phyloP scores from a whole-genome alignment of 2,113 vertebrate species.

The Opisthocomus hoazin region DNA sequence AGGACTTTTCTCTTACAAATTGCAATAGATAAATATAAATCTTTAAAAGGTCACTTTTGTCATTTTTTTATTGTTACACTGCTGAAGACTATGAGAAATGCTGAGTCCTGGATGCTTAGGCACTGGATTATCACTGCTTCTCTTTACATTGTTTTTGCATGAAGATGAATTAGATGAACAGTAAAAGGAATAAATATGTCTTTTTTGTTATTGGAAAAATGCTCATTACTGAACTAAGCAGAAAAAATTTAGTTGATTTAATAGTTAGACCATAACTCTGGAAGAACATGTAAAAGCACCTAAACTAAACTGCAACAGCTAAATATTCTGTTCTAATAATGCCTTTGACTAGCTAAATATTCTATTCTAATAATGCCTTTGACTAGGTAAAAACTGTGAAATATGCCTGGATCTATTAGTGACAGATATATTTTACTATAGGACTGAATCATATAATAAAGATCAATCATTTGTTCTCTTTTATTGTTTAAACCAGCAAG shows the following conservation, averaged over 20 bases:
- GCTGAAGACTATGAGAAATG: not conserved
- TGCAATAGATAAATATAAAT: not conserved
- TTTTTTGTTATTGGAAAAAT: not conserved
- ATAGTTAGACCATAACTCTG: not conserved
- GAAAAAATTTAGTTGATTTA: not conserved
- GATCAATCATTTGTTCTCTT: conserved; percentile 43
- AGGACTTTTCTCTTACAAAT: not conserved
- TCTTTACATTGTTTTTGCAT: not conserved
- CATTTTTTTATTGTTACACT: not conserved
- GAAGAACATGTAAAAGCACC: not conserved
- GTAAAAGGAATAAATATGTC: not conserved
- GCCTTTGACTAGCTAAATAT: conserved; percentile 14
- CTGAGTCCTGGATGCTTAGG: not conserved
- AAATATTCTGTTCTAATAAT: conserved; percentile 9
- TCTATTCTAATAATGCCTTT: not conserved
- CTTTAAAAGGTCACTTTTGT: not conserved
- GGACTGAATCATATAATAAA: conserved; percentile 29
- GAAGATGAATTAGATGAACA: not conserved
- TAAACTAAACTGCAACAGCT: not conserved
- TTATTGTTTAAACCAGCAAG: not conserved
- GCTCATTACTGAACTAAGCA: not conserved
- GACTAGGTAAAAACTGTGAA: conserved; percentile 32
- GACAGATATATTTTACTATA: conserved; percentile 28
- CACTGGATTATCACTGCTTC: not conserved
- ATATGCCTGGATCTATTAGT: conserved; percentile 19